Conservation (phyloP, 2,797 vertebrate species). For the Rhinoraja longicauda region DNA sequence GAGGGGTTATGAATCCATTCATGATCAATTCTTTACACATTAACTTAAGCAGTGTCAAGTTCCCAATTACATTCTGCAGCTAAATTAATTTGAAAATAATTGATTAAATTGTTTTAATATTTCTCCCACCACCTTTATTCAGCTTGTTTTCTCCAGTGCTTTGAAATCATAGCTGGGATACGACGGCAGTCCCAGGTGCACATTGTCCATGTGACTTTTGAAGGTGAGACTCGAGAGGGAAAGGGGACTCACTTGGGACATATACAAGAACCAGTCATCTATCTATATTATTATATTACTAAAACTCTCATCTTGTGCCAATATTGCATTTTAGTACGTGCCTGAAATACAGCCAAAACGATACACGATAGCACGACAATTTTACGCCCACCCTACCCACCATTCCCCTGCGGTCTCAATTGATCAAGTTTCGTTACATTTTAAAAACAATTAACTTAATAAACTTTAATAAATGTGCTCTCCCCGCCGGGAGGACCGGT, state of each 20-base stretch:
- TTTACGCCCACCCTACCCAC: no score
- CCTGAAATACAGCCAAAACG: no score
- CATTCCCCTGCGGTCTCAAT: no score
- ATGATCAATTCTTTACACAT: not conserved
- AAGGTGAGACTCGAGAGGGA: no score
- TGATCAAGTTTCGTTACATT: no score
- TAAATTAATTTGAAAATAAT: not conserved
- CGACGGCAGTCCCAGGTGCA: not conserved
- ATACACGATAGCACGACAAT: no score
- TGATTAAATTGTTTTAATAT: not conserved
- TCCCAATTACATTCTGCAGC: not conserved
- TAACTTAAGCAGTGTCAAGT: not conserved
- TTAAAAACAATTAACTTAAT: no score
- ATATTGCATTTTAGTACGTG: no score
- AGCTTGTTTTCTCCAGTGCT: not conserved
- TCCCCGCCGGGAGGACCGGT: no score
- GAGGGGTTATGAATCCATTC: not conserved
- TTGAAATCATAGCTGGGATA: not conserved
- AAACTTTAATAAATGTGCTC: no score
- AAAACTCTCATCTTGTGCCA: no score
- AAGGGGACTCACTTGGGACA: not conserved
- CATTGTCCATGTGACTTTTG: not conserved
- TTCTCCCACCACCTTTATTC: not conserved
- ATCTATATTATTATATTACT: no score
- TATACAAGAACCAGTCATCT: not conserved